Evolutionary conservation across 1,140 invertebrate genomes (phyloP).

Genomic region (Drosophila sucinea): DNA sequence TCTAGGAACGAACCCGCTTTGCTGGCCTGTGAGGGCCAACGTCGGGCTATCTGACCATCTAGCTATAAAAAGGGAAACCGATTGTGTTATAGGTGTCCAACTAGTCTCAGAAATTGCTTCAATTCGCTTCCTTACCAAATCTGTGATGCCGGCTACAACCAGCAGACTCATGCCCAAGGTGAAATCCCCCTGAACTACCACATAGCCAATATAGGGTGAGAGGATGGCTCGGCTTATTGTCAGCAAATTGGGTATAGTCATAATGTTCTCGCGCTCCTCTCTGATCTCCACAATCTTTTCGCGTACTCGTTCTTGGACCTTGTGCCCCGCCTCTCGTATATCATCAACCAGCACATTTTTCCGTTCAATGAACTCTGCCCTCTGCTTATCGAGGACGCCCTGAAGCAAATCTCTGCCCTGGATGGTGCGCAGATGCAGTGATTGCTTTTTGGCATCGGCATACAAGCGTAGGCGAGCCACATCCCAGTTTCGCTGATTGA

Average conservation of each 20-base stretch:
- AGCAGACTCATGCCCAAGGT: slow-evolving; percentile 89
- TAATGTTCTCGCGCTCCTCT: slow-evolving; percentile 93
- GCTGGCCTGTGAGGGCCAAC: slow-evolving; percentile 94
- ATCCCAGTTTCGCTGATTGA: slow-evolving; percentile 76
- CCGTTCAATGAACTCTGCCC: slow-evolving; percentile 86
- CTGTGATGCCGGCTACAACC: slow-evolving; percentile 91
- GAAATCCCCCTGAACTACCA: slow-evolving; percentile 90
- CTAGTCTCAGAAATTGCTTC: neutral
- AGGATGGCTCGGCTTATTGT: slow-evolving; percentile 92
- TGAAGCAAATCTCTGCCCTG: slow-evolving; percentile 84
- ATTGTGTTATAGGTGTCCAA: neutral
- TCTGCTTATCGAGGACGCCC: slow-evolving; percentile 85
- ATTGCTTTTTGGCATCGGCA: slow-evolving; percentile 75
- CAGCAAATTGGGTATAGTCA: slow-evolving; percentile 96
- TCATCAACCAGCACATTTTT: slow-evolving; percentile 87
- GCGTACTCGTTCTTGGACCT: slow-evolving; percentile 85
- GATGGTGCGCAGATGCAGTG: slow-evolving; percentile 66
- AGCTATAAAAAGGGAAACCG: slow-evolving; percentile 85
- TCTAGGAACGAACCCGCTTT: slow-evolving; percentile 98
- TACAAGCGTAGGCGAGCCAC: slow-evolving; percentile 68
- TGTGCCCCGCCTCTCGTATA: slow-evolving; percentile 87
- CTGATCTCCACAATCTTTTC: slow-evolving; percentile 87
- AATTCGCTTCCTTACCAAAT: slow-evolving; percentile 87
- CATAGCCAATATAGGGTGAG: slow-evolving; percentile 93
- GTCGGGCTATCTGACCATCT: slow-evolving; percentile 98